Percentiles rank a stretch among this genome's conserved stretches.
These are phyloP conservation scores for Melipona bicolor DNA, from an alignment of 2,888 invertebrate genomes.

Conservation along the genomic window DNA sequence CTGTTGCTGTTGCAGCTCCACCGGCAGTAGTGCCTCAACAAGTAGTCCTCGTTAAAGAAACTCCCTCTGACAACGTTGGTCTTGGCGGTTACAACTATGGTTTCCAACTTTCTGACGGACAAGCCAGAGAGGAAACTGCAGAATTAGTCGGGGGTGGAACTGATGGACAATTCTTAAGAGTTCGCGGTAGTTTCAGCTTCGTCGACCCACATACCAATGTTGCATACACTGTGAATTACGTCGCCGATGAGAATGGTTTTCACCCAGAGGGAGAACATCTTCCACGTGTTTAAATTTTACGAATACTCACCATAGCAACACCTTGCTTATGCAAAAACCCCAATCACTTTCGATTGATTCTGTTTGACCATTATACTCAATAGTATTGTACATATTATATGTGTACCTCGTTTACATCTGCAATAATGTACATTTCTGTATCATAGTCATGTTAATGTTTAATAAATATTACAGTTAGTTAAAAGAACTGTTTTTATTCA, in stretches of 20 bases:
- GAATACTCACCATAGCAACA: background rate
- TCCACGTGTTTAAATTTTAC: background rate
- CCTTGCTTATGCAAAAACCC: background rate
- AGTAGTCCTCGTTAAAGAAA: slow-evolving; percentile 70
- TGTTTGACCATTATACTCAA: background rate
- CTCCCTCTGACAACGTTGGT: slow-evolving; percentile 74
- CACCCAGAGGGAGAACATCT: slow-evolving; percentile 38
- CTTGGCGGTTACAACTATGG: slow-evolving; percentile 71
- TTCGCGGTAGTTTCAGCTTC: slow-evolving; percentile 73
- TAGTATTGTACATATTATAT: background rate
- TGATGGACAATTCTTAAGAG: slow-evolving; percentile 40
- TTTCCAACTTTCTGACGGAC: slow-evolving; percentile 74
- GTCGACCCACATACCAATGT: slow-evolving; percentile 72
- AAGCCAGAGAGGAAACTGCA: slow-evolving; percentile 70
- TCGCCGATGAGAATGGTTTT: slow-evolving; percentile 44
- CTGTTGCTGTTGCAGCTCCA: slow-evolving; percentile 71
- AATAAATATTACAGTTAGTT: background rate
- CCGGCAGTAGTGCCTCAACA: slow-evolving; percentile 1
- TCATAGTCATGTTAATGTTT: background rate
- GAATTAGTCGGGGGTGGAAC: slow-evolving; percentile 55
- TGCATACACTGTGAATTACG: slow-evolving; percentile 64
- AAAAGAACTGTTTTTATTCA: background rate
- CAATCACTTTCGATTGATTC: background rate
- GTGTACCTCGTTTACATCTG: background rate
- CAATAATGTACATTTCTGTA: background rate